These are phyloP conservation scores for Sinhomidia bicolor DNA, from an alignment of 2,888 invertebrate species.

Conservation along the genomic window DNA sequence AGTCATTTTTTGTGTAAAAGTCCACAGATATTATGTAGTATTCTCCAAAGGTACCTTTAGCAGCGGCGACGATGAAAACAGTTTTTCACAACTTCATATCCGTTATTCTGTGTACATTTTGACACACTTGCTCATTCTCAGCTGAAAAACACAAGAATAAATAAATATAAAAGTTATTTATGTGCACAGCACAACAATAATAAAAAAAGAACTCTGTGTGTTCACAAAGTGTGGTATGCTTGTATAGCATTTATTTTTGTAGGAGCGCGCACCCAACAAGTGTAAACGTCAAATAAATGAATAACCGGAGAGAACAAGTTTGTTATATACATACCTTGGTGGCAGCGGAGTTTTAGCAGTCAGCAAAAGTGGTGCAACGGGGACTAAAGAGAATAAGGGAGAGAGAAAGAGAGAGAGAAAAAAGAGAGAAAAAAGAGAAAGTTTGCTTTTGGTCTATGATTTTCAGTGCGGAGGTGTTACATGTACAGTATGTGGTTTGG, in stretches of 20 bases:
- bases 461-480: slow-evolving; percentile 6
- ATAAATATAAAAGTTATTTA: not conserved
- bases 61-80: slow-evolving; percentile 9
- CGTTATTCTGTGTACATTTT: slow-evolving; percentile 13
- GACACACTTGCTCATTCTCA: slow-evolving; percentile 18
- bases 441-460: slow-evolving; percentile 63
- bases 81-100: not conserved
- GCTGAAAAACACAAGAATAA: slow-evolving; percentile 6
- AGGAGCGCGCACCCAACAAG: slow-evolving; percentile 59
- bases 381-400: too few species aligned
- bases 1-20: slow-evolving; percentile 13
- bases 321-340: slow-evolving; percentile 55
- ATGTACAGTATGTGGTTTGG: not conserved
- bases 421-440: slow-evolving; percentile 50
- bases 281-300: slow-evolving; percentile 74
- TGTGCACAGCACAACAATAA: not conserved
- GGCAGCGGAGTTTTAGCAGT: slow-evolving; percentile 69
- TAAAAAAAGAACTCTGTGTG: not conserved
- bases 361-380: slow-evolving; percentile 71
- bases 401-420: slow-evolving; percentile 49
- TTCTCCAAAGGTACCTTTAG: slow-evolving; percentile 25
- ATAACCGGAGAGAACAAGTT: slow-evolving; percentile 65
- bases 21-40: not conserved
- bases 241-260: slow-evolving; percentile 12
- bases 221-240: not conserved